Evolutionary conservation across 2,797 vertebrate species (phyloP).

Genomic region (Diglossa cyanea): DNA sequence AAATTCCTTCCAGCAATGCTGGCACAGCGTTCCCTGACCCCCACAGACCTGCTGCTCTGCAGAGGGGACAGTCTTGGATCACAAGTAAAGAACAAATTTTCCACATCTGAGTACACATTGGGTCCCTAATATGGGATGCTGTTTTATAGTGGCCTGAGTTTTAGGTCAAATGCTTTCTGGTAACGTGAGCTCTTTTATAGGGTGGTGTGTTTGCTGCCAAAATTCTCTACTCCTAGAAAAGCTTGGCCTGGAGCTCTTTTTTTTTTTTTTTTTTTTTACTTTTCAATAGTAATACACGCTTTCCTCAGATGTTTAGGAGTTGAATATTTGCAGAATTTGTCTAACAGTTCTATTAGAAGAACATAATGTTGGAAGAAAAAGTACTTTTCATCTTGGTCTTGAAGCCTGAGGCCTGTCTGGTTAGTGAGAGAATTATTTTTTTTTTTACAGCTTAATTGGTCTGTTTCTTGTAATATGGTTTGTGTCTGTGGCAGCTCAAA

Average conservation of each 20-base stretch:
- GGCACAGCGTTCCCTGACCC: not conserved
- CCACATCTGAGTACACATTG: not conserved
- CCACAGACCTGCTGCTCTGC: not conserved
- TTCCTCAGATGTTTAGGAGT: not conserved
- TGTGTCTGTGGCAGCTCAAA: not conserved
- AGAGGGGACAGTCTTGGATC: not conserved
- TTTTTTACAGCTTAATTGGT: not conserved
- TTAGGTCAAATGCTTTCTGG: slow-evolving; percentile 23
- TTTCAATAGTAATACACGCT: not conserved
- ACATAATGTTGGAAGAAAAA: not conserved
- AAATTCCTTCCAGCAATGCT: not conserved
- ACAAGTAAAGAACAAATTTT: not conserved
- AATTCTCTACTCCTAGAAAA: slow-evolving; percentile 26
- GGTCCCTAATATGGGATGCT: not conserved
- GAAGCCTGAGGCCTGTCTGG: not conserved
- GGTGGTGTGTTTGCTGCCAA: not conserved
- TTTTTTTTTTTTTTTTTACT: not conserved
- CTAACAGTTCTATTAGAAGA: not conserved
- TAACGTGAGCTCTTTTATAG: not conserved
- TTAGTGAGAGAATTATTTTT: not conserved
- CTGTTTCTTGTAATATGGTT: not conserved
- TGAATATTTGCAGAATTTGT: not conserved
- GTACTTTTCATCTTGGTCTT: not conserved
- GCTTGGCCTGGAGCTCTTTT: not conserved
- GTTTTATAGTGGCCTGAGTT: not conserved